Percentiles rank a stretch among this genome's conserved stretches.
These are phyloP conservation scores for Phengaris alcon DNA, from an alignment of 2,888 invertebrate genomes.

Conservation along the genomic window DNA sequence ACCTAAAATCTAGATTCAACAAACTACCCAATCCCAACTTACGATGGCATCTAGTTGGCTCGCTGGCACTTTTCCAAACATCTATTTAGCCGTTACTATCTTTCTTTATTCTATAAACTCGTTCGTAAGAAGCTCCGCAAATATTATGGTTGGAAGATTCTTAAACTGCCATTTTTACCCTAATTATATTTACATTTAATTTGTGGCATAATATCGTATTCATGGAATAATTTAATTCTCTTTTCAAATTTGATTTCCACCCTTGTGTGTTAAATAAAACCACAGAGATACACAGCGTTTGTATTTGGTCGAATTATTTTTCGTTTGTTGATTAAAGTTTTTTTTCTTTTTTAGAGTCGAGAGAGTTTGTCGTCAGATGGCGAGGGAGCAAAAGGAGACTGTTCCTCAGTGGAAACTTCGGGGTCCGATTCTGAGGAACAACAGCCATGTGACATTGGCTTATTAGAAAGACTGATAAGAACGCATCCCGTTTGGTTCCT, in stretches of 20 bases:
- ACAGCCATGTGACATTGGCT: slow-evolving; percentile 90
- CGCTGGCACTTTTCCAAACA: slow-evolving; percentile 32
- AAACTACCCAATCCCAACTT: slow-evolving; percentile 22
- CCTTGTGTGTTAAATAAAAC: not conserved
- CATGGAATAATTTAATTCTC: slow-evolving; percentile 10
- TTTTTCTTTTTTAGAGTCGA: slow-evolving; percentile 71
- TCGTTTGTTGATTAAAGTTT: slow-evolving; percentile 6
- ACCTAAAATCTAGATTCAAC: slow-evolving; percentile 23
- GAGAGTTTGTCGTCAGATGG: slow-evolving; percentile 84
- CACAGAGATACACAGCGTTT: not conserved
- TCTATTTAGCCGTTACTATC: slow-evolving; percentile 34
- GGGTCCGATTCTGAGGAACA: slow-evolving; percentile 82
- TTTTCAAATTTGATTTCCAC: not conserved
- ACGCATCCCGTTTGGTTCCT: slow-evolving; percentile 98
- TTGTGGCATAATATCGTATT: not conserved
- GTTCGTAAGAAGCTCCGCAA: slow-evolving; percentile 15
- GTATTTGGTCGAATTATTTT: slow-evolving; percentile 3
- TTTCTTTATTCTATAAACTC: slow-evolving; percentile 36
- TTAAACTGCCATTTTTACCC: not conserved
- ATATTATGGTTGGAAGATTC: slow-evolving; percentile 3
- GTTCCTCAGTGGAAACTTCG: slow-evolving; percentile 76
- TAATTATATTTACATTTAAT: slow-evolving; percentile 15
- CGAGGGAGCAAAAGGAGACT: slow-evolving; percentile 79
- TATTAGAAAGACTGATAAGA: slow-evolving; percentile 92
- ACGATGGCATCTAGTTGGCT: slow-evolving; percentile 19